phyloP scores from a whole-genome alignment of 2,113 vertebrate species.

The Entelurus aequoreus region DNA sequence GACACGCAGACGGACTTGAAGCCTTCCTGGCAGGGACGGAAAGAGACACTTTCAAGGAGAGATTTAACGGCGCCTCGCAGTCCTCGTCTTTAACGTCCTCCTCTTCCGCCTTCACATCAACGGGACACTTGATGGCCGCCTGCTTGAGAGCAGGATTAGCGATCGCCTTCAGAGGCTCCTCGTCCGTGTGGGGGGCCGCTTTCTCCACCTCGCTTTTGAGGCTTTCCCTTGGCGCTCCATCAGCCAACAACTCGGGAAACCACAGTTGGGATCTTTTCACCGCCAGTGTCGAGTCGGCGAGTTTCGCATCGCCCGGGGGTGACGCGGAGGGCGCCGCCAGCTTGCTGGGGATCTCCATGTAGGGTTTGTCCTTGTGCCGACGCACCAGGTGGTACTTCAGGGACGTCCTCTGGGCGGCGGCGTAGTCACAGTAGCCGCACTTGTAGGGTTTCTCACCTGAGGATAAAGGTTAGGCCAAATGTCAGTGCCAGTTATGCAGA shows the following conservation, averaged over 20 bases:
- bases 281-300: slow-evolving; percentile 26
- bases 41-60: slow-evolving; percentile 72
- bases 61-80: slow-evolving; percentile 77
- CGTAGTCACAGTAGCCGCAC: slow-evolving; percentile 93
- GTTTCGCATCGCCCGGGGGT: slow-evolving; percentile 34
- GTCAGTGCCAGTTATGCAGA: no score
- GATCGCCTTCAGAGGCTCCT: slow-evolving; percentile 29
- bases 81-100: slow-evolving; percentile 40
- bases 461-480: slow-evolving; percentile 6
- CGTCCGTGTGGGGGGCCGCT: slow-evolving; percentile 24
- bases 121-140: slow-evolving; percentile 16
- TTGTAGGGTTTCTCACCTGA: slow-evolving; percentile 95
- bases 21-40: slow-evolving; percentile 56
- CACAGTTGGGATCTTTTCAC: slow-evolving; percentile 71
- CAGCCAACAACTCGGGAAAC: slow-evolving; percentile 9
- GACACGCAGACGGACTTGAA: slow-evolving; percentile 72
- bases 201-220: slow-evolving; percentile 9
- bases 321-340: slow-evolving; percentile 30
- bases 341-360: slow-evolving; percentile 58
- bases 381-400: slow-evolving; percentile 91
- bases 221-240: slow-evolving; percentile 23
- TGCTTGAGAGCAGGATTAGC: slow-evolving; percentile 23
- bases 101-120: slow-evolving; percentile 51
- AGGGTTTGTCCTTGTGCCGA: slow-evolving; percentile 85
- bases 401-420: slow-evolving; percentile 95